Base-by-base conservation (phyloP, 2,888 invertebrate species). In the Lithophane ornitopus region DNA sequence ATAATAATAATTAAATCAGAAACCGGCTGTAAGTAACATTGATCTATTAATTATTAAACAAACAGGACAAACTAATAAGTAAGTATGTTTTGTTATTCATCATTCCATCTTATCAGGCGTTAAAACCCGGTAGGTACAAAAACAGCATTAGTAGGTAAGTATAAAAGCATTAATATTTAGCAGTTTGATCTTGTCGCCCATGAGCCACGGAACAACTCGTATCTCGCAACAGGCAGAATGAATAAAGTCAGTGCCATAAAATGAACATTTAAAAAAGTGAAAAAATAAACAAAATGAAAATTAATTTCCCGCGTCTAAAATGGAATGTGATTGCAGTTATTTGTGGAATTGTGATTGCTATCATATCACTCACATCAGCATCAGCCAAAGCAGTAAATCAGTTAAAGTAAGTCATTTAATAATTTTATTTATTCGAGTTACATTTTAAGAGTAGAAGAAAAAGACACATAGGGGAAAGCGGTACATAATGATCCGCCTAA, bases 401-500 rank as follows among this genome's bases (percentile, higher is more conserved):
- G 28, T 7, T 65, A 2, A 56, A 68, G 88, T 87, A 58, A 87
- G 87, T 86, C 39, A 58, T 49, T 52, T 8, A 12, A 12, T 41
- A 11, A 41, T 41, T 41, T 41, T 12, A 49, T 49, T 0, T 19
- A 26, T 4, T 12, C 12, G 19, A 19, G 49, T 54, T n/a, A 54
- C n/a, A n/a, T 54, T 11, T 9, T n/a, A 28, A 22, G n/a, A 70
- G 6, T 34, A 26, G 9, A 3, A 26, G 0, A 19, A n/a, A 44
- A 44, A 49, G 1, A 19, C 54, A 63, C 26, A 3, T 26, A n/a
- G n/a, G n/a, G n/a, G n/a, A n/a, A n/a, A n/a, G n/a, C n/a, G n/a
- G n/a, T n/a, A n/a, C n/a, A n/a, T n/a, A n/a, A n/a, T n/a, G n/a
- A n/a, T n/a, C n/a, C n/a, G n/a, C n/a, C n/a, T n/a, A n/a, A n/a